Percentiles rank a stretch among this genome's conserved stretches.
Conservation (phyloP, 1,140 invertebrate genomes). For the Drosophila subpulchrella region DNA sequence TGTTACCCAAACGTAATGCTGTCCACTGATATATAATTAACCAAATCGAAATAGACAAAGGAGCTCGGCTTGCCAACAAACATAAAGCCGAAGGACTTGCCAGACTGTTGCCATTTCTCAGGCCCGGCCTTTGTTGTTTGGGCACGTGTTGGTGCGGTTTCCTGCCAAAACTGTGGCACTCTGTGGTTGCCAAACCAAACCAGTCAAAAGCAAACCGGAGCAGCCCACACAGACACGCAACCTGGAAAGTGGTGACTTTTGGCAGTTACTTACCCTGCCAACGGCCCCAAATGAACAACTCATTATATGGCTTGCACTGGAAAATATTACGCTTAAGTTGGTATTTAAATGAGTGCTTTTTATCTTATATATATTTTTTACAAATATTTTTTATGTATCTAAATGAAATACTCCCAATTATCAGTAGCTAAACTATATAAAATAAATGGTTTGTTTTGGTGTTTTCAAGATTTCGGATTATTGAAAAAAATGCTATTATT, state of each 20-base stretch:
- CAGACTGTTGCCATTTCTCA: conserved; percentile 13
- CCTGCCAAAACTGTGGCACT: conserved; percentile 44
- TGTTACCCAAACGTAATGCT: conserved; percentile 15
- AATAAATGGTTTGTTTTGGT: too few relatives aligned
- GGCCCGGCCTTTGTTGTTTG: not conserved
- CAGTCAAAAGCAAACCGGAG: conserved; percentile 20
- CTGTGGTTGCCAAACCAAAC: conserved; percentile 49
- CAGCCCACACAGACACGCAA: conserved; percentile 25
- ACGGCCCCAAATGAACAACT: conserved; percentile 36
- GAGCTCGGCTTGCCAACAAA: conserved; percentile 35
- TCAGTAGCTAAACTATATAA: too few relatives aligned
- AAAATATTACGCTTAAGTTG: not conserved
- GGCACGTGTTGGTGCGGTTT: conserved; percentile 57
- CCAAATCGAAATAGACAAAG: conserved; percentile 52
- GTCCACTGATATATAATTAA: conserved; percentile 42
- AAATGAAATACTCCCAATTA: too few relatives aligned
- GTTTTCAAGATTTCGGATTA: too few relatives aligned
- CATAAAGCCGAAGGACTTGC: conserved; percentile 21
- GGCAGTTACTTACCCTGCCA: conserved; percentile 38
- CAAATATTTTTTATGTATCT: too few relatives aligned
- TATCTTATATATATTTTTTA: too few relatives aligned
- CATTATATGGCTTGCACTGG: conserved; percentile 33
- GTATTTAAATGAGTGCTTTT: too few relatives aligned
- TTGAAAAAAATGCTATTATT: too few relatives aligned
- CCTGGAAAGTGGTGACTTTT: conserved; percentile 46